Base-by-base conservation (phyloP, 1,140 invertebrate genomes). In the Oryctes rhinoceros region DNA sequence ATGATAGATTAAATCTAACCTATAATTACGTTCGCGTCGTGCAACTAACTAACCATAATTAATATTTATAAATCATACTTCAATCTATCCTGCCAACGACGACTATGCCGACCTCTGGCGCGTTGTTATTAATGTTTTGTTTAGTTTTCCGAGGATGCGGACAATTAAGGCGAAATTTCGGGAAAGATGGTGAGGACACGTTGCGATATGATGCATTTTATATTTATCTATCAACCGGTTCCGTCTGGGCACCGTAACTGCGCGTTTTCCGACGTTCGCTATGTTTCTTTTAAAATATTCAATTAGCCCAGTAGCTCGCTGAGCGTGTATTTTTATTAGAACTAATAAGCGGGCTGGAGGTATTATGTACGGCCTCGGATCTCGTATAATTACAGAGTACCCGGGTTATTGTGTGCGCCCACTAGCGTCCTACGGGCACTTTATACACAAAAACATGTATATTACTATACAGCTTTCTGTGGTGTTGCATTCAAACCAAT, bases 321-420 rank as follows among this genome's bases (percentile, higher is more conserved):
- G 44, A 74, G 49, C 67, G 65, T 49, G 71, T 80, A 80, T 75
- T 80, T 80, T 80, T 48, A 80, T 80, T 80, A 80, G 79, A 80
- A 80, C 74, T 80, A 80, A 80, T 80, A 80, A 80, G 67, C 79
- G 74, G 67, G 37, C 53, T 18, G 79, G 74, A 18, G 65, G 44
- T 80, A 80, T 80, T 80, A 80, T 71, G 15, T 20, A 13, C 24
- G 79, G 71, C 65, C 79, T 59, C 53, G 79, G 79, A 80, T 75
- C 79, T 80, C 37, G 74, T 80, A 37, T 80, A 80, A 80, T 80
- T 80, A 80, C 67, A 80, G 65, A 49, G 65, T 76, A 71, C 30
- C 39, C 67, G 74, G 53, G 53, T 44, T 48, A 48, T 48, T 71
- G 62, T 24, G 20, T 39, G 71, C 39, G 79, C 79, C 67, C 67